A percentile compares a stretch with the other conserved stretches of the same genome.
Conservation (phyloP, 2,888 invertebrate genomes). For the Conus canariensis region DNA sequence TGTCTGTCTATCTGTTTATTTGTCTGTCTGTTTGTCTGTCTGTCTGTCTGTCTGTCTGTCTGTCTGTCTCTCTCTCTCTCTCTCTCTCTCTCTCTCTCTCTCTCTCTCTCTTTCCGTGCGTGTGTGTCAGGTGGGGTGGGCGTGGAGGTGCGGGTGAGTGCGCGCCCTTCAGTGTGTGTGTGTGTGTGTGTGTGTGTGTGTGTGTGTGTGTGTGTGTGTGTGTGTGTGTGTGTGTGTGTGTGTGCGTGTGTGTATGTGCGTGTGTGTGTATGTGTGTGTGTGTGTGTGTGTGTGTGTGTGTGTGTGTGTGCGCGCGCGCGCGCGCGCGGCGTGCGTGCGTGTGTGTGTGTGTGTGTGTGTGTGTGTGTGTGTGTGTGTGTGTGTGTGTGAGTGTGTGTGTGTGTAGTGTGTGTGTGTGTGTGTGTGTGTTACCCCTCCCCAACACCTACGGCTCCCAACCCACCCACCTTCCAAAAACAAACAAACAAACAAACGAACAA, state of each 20-base stretch:
- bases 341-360: neutral
- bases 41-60: neutral
- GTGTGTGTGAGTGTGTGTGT: neutral
- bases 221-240: neutral
- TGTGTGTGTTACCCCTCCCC: too few species aligned
- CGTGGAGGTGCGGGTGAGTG: neutral
- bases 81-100: neutral
- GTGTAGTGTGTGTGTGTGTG: too few species aligned
- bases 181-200: neutral
- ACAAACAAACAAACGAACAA: too few species aligned
- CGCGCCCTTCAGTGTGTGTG: neutral
- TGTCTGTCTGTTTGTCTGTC: neutral
- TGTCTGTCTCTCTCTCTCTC: neutral
- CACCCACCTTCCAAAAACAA: too few species aligned
- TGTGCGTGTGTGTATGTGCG: neutral
- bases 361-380: neutral
- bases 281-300: neutral
- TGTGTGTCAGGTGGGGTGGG: neutral
- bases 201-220: neutral
- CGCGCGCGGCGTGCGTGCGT: neutral
- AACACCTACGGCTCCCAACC: too few species aligned
- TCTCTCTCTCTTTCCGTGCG: neutral
- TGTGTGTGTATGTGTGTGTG: neutral
- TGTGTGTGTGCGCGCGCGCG: neutral
- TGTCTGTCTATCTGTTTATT: neutral